Percentiles rank a stretch among this genome's conserved stretches.
phyloP scores from a whole-genome alignment of 2,888 invertebrate genomes.

The Diplazon laetatorius region DNA sequence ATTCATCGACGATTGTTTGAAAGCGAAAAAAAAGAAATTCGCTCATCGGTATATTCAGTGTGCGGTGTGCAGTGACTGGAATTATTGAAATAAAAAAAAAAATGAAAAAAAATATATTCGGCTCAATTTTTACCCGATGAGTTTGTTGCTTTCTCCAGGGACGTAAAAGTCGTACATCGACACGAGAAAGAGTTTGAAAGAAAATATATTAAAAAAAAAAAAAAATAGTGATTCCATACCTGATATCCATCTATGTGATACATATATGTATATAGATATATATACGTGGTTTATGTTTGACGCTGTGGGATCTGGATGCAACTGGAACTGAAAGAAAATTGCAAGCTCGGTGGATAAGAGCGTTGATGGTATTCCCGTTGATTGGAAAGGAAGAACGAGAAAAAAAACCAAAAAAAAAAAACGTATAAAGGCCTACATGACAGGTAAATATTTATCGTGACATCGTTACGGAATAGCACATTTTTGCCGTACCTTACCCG shows the following conservation, averaged over 20 bases:
- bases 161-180: constrained; percentile 33
- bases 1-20: not conserved
- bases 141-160: constrained; percentile 10
- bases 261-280: not conserved
- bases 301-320: constrained; percentile 6
- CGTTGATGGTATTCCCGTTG: constrained; percentile 67
- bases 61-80: constrained; percentile 26
- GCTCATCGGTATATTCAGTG: not conserved
- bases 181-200: constrained; percentile 4
- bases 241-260: not conserved
- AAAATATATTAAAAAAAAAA: too few relatives aligned
- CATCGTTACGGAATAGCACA: constrained; percentile 59
- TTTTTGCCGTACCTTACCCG: constrained; percentile 43
- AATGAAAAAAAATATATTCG: too few relatives aligned
- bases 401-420: too few relatives aligned
- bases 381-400: constrained; percentile 74
- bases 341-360: constrained; percentile 53
- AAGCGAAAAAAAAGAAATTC: not conserved
- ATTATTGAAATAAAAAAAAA: constrained; percentile 11
- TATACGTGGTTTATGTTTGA: not conserved
- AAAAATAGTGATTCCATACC: not conserved
- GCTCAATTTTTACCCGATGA: constrained; percentile 9
- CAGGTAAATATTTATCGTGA: constrained; percentile 79
- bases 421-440: constrained; percentile 55
- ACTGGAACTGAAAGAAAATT: constrained; percentile 7